Evolutionary conservation across 1,140 invertebrate genomes (phyloP), one percentile per base, ranked within the genome.

Genomic region (Mycetomoellerius zeteki): DNA sequence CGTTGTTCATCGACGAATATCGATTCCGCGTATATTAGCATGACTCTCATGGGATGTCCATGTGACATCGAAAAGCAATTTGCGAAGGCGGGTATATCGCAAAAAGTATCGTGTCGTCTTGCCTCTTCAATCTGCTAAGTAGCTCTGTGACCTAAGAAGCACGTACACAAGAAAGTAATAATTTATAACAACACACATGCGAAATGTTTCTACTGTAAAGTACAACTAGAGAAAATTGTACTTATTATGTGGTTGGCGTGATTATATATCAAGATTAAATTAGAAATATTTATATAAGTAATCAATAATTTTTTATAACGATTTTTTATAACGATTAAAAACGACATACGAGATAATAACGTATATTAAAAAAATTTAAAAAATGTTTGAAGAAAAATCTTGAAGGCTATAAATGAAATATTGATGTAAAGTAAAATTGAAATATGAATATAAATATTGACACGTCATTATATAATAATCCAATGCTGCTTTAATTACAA

Each of bases 21-120:
- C 54, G 80, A 84, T 84, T 60, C 8, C 54, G 69, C 27, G 80
- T 84, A 75, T 84, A 84, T 84, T 84, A 84, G 43, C 69, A 75
- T 43, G 69, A 27, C 30, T 60, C 67, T 60, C 37, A 14, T 27
- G 12, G 37, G 54, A 84, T 73, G 80, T 73, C 37, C 69, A 75
- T 43, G 54, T 72, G 80, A 84, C 80, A 62, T 84, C 69, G 56
- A 84, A 73, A 84, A 73, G 80, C 69, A 84, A 84, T 84, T 84
- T 84, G 24, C 80, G 80, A 84, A 75, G 73, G 80, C 80, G 54
- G 24, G 19, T 75, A 84, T 60, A 75, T 60, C 27, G 54, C 69
- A 84, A 60, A 75, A 75, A 84, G 37, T 27, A 73, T 21, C 67
- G 47, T 50, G 37, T 60, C 50, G 67, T 82, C 69, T 73, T 21